phyloP scores from a whole-genome alignment of 2,888 invertebrate species.

The Morinoia aosen region DNA sequence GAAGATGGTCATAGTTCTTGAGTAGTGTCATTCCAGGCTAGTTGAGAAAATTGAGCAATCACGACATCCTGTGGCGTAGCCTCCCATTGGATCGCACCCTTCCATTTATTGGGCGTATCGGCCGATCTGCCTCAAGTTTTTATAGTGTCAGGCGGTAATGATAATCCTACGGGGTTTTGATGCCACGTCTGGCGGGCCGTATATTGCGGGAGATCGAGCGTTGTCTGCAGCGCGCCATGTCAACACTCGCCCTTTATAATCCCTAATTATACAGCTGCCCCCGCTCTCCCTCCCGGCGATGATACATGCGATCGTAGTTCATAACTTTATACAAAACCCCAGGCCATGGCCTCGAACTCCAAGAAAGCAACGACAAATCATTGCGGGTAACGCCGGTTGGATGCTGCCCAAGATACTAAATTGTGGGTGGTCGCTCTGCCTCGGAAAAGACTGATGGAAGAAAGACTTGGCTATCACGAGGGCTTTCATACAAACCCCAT shows the following conservation, averaged over 20 bases:
- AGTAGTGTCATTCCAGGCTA: neutral
- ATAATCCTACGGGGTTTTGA: conserved; percentile 24
- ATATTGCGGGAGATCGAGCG: conserved; percentile 8
- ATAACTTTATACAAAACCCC: conserved; percentile 51
- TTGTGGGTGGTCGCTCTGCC: conserved; percentile 35
- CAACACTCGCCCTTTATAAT: conserved; percentile 39
- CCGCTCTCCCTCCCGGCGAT: conserved; percentile 5
- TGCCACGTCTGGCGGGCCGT: neutral
- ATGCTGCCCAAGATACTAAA: conserved; percentile 31
- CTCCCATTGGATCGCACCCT: conserved; percentile 28
- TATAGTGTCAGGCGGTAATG: conserved; percentile 40
- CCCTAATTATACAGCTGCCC: conserved; percentile 36
- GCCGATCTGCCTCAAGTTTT: neutral
- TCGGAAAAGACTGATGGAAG: conserved; percentile 28
- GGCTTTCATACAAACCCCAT: neutral
- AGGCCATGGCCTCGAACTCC: conserved; percentile 25
- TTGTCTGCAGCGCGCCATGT: conserved; percentile 16
- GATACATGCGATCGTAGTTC: conserved; percentile 48
- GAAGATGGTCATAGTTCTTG: neutral
- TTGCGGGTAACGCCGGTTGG: conserved; percentile 9
- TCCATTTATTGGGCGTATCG: conserved; percentile 36
- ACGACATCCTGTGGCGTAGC: neutral
- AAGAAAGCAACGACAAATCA: conserved; percentile 43
- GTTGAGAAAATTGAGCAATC: conserved; percentile 41
- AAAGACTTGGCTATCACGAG: neutral